A percentile compares a stretch with the other conserved stretches of the same genome.
These are phyloP conservation scores for Anomalospiza imberbis DNA, from an alignment of 2,797 vertebrate species.

Conservation along the genomic window DNA sequence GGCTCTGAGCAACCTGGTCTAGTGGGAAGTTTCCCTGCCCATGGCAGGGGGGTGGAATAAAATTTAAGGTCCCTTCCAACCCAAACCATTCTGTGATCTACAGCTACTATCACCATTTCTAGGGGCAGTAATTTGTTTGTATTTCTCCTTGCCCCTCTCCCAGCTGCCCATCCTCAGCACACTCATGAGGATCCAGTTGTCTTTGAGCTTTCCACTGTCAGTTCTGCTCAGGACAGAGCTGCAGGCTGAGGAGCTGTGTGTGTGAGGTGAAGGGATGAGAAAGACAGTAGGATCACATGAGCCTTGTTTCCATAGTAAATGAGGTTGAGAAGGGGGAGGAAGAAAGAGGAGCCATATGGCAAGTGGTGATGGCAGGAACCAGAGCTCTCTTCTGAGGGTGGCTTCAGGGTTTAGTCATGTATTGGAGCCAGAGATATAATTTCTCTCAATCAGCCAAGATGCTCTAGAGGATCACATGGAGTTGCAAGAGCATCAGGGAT, in stretches of 20 bases:
- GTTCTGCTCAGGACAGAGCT: not conserved
- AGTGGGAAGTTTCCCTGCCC: not conserved
- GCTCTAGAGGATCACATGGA: not conserved
- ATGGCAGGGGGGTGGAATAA: not conserved
- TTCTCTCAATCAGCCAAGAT: not conserved
- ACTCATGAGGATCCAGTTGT: not conserved
- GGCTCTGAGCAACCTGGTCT: not conserved
- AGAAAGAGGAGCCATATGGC: constrained; percentile 38
- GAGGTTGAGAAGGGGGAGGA: constrained; percentile 28
- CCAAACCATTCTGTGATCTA: not conserved
- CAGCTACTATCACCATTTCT: not conserved
- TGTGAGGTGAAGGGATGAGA: constrained; percentile 4
- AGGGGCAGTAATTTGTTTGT: not conserved
- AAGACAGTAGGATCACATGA: not conserved
- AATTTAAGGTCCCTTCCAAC: not conserved
- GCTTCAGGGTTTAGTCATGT: constrained; percentile 9
- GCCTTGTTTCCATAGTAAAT: constrained; percentile 56
- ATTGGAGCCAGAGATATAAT: not conserved
- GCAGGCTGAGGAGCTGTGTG: not conserved
- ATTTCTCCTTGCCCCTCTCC: not conserved
- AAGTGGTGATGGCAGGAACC: constrained; percentile 25
- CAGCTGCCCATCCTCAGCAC: not conserved
- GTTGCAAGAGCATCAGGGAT: not conserved
- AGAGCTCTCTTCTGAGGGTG: not conserved
- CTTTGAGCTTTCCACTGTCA: not conserved